A percentile compares a stretch with the other conserved stretches of the same genome.
Evolutionary conservation across 2,888 invertebrate species (phyloP).

Genomic region (Galeopsomyia nigrocyanea): DNA sequence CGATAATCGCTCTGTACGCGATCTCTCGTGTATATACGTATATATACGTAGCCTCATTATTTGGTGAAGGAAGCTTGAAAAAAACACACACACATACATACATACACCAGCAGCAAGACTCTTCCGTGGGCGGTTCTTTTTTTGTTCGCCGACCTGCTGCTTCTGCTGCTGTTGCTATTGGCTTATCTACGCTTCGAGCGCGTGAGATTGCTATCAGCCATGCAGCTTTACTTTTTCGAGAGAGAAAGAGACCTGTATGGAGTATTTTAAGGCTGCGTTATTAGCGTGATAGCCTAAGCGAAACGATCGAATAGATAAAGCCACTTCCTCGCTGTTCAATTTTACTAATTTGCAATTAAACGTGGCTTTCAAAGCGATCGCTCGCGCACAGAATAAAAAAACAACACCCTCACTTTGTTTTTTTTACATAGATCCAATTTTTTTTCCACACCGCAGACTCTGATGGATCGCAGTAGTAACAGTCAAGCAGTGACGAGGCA

Average conservation of each 20-base stretch:
- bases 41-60: slow-evolving; percentile 30
- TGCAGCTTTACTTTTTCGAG: not conserved
- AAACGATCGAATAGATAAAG: not conserved
- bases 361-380: too few species aligned
- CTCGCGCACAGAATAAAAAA: too few species aligned
- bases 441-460: not conserved
- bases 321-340: slow-evolving; percentile 5
- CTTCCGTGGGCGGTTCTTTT: not conserved
- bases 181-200: slow-evolving; percentile 1
- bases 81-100: not conserved
- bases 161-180: not conserved
- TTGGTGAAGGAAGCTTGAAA: slow-evolving; percentile 14
- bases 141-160: not conserved
- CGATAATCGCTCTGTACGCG: slow-evolving; percentile 30
- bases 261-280: slow-evolving; percentile 9
- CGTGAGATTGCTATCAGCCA: slow-evolving; percentile 1
- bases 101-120: not conserved
- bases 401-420: not conserved
- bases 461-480: too few species aligned
- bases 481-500: too few species aligned
- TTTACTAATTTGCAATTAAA: not conserved
- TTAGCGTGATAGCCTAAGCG: slow-evolving; percentile 4
- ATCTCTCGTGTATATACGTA: not conserved
- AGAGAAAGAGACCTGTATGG: too few species aligned
- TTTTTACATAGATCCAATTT: not conserved